Conservation (phyloP, 2,888 invertebrate species). For the Cataglyphis rosenhaueri region DNA sequence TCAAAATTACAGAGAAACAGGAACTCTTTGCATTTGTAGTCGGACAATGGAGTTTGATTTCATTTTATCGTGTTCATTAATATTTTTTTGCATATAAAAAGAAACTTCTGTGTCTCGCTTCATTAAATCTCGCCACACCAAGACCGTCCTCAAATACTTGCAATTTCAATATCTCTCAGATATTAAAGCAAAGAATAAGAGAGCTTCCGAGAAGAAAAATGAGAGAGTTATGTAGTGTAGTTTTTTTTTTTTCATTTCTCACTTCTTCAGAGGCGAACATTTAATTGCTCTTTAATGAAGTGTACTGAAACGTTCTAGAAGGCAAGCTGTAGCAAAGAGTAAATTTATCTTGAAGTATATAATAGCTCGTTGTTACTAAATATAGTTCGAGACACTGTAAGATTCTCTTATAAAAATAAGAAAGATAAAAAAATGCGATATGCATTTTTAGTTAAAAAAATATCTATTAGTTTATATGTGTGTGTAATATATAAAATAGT, state of each 20-base stretch:
- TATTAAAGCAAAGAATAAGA: conserved; percentile 20
- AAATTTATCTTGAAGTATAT: conserved; percentile 31
- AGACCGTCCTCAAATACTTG: conserved; percentile 13
- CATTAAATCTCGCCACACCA: background rate
- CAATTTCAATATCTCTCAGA: background rate
- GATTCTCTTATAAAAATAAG: conserved; percentile 1
- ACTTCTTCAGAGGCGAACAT: conserved; percentile 7
- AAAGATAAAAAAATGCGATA: background rate
- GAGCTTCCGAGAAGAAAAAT: conserved; percentile 15
- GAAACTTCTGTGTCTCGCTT: conserved; percentile 10
- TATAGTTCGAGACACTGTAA: background rate
- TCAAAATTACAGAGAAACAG: background rate
- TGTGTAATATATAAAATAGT: background rate
- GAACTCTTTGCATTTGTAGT: background rate
- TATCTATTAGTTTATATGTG: background rate
- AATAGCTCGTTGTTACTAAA: background rate
- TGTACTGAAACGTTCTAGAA: conserved; percentile 5
- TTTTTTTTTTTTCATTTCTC: background rate
- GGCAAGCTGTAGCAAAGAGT: background rate
- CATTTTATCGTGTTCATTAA: conserved; percentile 28
- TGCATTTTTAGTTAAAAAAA: background rate
- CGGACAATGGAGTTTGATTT: conserved; percentile 25
- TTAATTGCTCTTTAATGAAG: conserved; percentile 42
- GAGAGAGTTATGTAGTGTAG: conserved; percentile 5
- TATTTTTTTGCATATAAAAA: conserved; percentile 12